These are phyloP conservation scores for Ormyrus rosae DNA, from an alignment of 2,888 invertebrate genomes.

Conservation along the genomic window DNA sequence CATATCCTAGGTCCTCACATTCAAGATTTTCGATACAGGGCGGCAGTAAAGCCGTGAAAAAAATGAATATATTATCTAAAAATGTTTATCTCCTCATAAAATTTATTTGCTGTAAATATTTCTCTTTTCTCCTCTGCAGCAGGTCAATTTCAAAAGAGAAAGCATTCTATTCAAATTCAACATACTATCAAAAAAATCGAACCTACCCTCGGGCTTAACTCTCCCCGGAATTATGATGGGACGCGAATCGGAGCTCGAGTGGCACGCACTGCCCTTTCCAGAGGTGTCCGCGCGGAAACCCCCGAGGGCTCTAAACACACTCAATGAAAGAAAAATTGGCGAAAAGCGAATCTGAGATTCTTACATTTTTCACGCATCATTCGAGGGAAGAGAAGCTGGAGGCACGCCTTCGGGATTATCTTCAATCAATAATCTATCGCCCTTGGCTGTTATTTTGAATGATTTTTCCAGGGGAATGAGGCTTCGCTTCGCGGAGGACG, in stretches of 20 bases:
- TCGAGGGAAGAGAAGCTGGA: not conserved
- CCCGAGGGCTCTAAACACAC: conserved; percentile 16
- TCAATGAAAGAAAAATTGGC: conserved; percentile 38
- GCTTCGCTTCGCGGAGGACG: not conserved
- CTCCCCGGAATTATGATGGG: conserved; percentile 5
- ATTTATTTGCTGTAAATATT: not conserved
- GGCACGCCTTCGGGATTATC: not conserved
- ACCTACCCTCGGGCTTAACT: not conserved
- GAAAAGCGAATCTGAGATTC: conserved; percentile 30
- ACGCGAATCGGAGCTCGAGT: conserved; percentile 1
- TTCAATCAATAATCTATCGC: conserved; percentile 45
- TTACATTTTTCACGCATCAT: conserved; percentile 27
- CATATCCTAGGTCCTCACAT: too few species aligned
- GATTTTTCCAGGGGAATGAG: conserved; percentile 1
- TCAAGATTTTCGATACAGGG: too few species aligned
- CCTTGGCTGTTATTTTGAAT: conserved; percentile 23
- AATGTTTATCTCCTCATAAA: conserved; percentile 15
- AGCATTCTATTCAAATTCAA: conserved; percentile 12
- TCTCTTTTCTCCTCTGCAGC: not conserved
- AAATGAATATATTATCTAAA: not conserved
- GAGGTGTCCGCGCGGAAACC: conserved; percentile 18
- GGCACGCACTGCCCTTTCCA: not conserved
- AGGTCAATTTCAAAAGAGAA: conserved; percentile 7
- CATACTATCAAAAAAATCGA: conserved; percentile 10
- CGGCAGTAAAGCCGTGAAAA: not conserved